Base-by-base conservation (phyloP, 2,888 invertebrate species). In the Microplitis manilae region DNA sequence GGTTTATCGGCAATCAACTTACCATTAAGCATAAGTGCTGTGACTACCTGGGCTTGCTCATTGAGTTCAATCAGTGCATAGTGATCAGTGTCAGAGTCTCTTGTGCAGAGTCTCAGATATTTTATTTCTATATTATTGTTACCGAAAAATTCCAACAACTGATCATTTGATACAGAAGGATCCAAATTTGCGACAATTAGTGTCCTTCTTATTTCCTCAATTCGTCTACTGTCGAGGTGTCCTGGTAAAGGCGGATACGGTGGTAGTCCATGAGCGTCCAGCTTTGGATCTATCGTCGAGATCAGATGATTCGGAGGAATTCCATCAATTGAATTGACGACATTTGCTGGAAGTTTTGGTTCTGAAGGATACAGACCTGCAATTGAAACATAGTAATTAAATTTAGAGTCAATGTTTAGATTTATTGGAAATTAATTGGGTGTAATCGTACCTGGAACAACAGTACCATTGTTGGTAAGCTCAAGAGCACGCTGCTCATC, bases 161-260 rank as follows among this genome's bases (percentile, higher is more conserved):
- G 96, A 80, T 98, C 96, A 5, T 95, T 92, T 6, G 91, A 89
- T 6, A 94, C 93, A 79, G 94, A 91, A 38, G 93, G 90, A 79
- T 95, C 94, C 68, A 93, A 90, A 41, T 97, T 92, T 87, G 98
- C 97, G 73, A 95, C 93, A 1, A 98, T 93, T 75, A 98, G 92
- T 0, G 99, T 99, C 80, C 99, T 93, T 39, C 99, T 93, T 39
- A 98, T 97, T 91, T 99, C 99, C 90, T 99, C 98, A 79, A 98
- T 96, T 90, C 96, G 96, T 17, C 95, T 92, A 2, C 95, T 94
- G 89, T 98, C 98, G 85, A 95, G 94, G 77, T 95, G 94, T 0
- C 96, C 95, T 6, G 98, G 97, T 75, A 98, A 89, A 0, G 96
- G 94, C 6, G 99, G 99, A 90, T 99, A 99, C 4, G 94, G 93